Conservation (phyloP, 2,888 invertebrate species). For the Drosophila anomalata region DNA sequence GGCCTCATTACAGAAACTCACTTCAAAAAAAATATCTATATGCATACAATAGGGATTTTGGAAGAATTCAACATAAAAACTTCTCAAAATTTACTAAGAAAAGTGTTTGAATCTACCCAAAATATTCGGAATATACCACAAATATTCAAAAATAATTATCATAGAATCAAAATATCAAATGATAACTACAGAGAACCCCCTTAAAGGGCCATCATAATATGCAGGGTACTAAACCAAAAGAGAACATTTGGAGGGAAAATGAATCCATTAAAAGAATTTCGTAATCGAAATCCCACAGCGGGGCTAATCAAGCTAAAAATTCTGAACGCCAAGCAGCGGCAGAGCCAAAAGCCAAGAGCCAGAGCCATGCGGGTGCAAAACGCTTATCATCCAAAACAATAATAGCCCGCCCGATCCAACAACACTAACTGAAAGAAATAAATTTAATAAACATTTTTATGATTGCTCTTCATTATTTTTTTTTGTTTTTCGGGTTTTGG, state of each 20-base stretch:
- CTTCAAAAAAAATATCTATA: no score
- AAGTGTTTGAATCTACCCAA: no score
- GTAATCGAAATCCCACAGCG: constrained; percentile 50
- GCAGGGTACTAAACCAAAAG: background rate
- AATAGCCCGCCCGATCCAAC: constrained; percentile 20
- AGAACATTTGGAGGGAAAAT: background rate
- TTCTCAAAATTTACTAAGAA: no score
- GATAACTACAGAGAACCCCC: background rate
- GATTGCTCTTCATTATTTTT: constrained; percentile 29
- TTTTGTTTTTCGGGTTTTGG: constrained; percentile 9
- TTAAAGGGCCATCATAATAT: background rate
- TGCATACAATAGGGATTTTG: no score
- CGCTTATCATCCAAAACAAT: constrained; percentile 33
- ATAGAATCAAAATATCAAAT: background rate
- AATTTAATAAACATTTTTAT: constrained; percentile 51
- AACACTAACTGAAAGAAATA: constrained; percentile 26
- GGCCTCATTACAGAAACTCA: no score
- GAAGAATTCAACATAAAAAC: no score
- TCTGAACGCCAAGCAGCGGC: constrained; percentile 24
- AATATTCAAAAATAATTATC: background rate
- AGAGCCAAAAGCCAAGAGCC: constrained; percentile 6
- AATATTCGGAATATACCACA: background rate
- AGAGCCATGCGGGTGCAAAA: constrained; percentile 44
- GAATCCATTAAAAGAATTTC: constrained; percentile 52
- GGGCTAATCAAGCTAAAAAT: constrained; percentile 61